Conservation (phyloP, 2,113 vertebrate species). For the Cyprinodon brontotheroides region DNA sequence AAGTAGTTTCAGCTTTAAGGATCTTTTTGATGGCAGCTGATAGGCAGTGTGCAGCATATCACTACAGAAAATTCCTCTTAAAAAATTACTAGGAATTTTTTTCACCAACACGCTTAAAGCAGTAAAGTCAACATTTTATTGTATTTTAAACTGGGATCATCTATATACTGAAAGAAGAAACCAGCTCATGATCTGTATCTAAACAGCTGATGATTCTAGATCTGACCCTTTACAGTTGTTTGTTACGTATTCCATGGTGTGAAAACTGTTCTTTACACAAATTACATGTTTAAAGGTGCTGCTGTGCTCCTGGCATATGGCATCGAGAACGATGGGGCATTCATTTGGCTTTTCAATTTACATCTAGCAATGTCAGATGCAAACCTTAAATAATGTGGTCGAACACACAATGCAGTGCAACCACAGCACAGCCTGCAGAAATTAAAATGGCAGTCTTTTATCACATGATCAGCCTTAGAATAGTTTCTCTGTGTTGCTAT, state of each 20-base stretch:
- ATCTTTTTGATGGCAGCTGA: neutral
- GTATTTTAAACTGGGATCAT: no score
- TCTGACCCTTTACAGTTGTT: conserved; percentile 55
- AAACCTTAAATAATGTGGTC: conserved; percentile 38
- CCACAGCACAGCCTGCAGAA: conserved; percentile 68
- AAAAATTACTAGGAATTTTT: no score
- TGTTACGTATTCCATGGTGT: conserved; percentile 59
- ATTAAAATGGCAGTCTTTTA: conserved; percentile 63
- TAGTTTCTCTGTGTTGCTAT: conserved; percentile 78
- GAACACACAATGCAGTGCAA: conserved; percentile 40
- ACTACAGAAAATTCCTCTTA: no score
- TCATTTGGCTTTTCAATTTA: neutral
- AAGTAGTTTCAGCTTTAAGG: neutral
- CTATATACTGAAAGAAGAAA: neutral
- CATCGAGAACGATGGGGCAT: conserved; percentile 8
- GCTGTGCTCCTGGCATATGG: conserved; percentile 37
- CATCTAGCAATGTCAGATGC: conserved; percentile 20
- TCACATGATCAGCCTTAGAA: conserved; percentile 68
- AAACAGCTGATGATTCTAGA: conserved; percentile 44
- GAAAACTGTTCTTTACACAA: conserved; percentile 45
- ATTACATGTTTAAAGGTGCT: conserved; percentile 37
- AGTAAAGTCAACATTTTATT: neutral
- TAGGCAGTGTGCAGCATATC: neutral
- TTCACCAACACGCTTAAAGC: neutral
- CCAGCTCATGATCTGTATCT: no score